Evolutionary conservation across 92 coral and sea anemone genomes (phyloP), one percentile per base, ranked within the genome.

Genomic region (Scolanthus callimorphus): DNA sequence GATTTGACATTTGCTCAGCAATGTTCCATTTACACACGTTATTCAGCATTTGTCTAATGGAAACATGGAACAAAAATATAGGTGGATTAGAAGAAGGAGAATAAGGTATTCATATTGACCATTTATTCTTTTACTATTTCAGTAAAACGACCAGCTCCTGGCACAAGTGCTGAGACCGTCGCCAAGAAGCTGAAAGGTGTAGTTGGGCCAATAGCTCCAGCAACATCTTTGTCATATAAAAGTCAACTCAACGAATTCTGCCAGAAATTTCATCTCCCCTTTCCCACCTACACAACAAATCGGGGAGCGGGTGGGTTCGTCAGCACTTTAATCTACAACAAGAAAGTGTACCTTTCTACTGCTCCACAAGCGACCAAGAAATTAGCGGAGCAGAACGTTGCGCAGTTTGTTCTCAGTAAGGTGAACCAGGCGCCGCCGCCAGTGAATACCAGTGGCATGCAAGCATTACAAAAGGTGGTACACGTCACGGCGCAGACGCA

Each of bases 191-290:
- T 76, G 0, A 88, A 84, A 69, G 48, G 52, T 0, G 88, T 73
- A 24, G 11, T 53, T 13, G 30, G 41, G 1, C 17, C 66, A 2
- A 21, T 77, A 1, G 31, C 61, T 1, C 48, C 59, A 46, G 70
- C 65, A 44, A 86, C n/a, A n/a, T n/a, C n/a, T n/a, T n/a, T n/a
- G n/a, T 77, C 96, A 2, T 88, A 65, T 58, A 92, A 92, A 76
- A 68, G 94, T 68, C 84, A 77, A 58, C 73, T 92, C 3, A 92
- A 92, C 59, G 96, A 92, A 47, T 75, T 81, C 54, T 89, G 96
- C 70, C 96, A 88, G 70, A 92, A 84, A 67, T 77, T 92, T 50
- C 91, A 73, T 15, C 71, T 83, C n/a, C 81, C 88, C 37, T 43
- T 53, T 11, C 98, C 98, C 0, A 68, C 86, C 0, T 92, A 92